phyloP scores from a whole-genome alignment of 2,113 vertebrate genomes.

The Stercorarius parasiticus region DNA sequence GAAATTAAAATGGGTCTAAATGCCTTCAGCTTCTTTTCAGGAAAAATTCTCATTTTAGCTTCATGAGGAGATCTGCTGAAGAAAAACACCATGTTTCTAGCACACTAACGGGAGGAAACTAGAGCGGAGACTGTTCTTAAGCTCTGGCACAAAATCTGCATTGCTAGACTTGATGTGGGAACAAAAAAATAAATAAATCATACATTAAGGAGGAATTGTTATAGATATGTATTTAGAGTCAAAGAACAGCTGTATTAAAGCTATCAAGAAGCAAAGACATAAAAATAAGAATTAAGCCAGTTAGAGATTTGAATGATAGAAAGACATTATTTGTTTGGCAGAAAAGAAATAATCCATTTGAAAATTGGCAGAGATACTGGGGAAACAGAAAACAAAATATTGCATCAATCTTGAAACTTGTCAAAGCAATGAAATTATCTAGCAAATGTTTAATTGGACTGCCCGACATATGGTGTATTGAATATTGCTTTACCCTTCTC shows the following conservation, averaged over 20 bases:
- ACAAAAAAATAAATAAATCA: not conserved
- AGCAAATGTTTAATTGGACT: constrained; percentile 7
- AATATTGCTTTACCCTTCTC: not conserved
- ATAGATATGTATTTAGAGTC: not conserved
- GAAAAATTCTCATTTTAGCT: not conserved
- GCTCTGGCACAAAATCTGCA: not conserved
- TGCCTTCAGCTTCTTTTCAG: not conserved
- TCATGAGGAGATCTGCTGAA: not conserved
- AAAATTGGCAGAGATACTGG: not conserved
- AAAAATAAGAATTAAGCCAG: not conserved
- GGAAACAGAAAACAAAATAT: constrained; percentile 26
- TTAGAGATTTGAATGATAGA: constrained; percentile 19
- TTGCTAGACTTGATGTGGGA: not conserved
- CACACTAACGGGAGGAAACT: constrained; percentile 3
- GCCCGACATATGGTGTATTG: not conserved
- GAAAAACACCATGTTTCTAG: not conserved
- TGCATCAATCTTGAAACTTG: constrained; percentile 1
- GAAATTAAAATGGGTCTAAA: not conserved
- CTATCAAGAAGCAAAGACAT: not conserved
- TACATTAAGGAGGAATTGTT: not conserved
- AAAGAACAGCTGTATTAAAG: constrained; percentile 6
- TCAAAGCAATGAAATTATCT: constrained; percentile 44
- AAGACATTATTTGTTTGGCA: not conserved
- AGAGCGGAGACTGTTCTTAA: not conserved
- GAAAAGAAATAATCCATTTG: constrained; percentile 4